Conservation (phyloP, 2,888 invertebrate genomes). For the Eupithecia dodoneata region DNA sequence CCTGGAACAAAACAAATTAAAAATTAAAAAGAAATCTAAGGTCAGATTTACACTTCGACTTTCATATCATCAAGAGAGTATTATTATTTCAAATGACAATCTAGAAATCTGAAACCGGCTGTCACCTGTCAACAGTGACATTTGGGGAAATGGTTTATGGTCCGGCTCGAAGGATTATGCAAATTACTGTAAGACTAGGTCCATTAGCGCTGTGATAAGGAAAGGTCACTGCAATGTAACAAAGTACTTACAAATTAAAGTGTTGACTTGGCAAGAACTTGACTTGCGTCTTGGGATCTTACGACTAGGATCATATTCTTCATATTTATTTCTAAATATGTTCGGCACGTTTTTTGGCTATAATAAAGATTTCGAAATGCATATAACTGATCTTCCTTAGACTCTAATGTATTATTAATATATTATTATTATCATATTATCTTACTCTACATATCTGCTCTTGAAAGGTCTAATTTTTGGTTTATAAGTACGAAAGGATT, state of each 20-base stretch:
- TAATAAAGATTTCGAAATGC: too few species aligned
- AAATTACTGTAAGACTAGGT: conserved; percentile 45
- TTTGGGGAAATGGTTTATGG: conserved; percentile 31
- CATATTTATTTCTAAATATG: too few species aligned
- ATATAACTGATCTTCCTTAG: too few species aligned
- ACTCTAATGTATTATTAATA: too few species aligned
- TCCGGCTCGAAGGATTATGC: conserved; percentile 41
- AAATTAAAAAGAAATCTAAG: conserved; percentile 1
- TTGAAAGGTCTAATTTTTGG: background rate
- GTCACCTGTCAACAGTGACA: conserved; percentile 38
- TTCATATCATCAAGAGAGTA: conserved; percentile 3
- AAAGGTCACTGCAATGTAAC: conserved; percentile 61
- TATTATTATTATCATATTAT: too few species aligned
- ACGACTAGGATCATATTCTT: too few species aligned
- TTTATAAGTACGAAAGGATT: background rate
- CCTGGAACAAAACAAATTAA: conserved; percentile 36
- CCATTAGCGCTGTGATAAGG: conserved; percentile 67
- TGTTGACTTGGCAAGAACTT: background rate
- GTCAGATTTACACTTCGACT: background rate
- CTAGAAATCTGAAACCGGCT: conserved; percentile 23
- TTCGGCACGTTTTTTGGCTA: too few species aligned
- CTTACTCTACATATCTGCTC: too few species aligned
- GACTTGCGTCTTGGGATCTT: background rate
- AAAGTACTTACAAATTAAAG: background rate
- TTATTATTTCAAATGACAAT: conserved; percentile 20